Conservation (phyloP, 2,888 invertebrate species). For the Machimus atricapillus region DNA sequence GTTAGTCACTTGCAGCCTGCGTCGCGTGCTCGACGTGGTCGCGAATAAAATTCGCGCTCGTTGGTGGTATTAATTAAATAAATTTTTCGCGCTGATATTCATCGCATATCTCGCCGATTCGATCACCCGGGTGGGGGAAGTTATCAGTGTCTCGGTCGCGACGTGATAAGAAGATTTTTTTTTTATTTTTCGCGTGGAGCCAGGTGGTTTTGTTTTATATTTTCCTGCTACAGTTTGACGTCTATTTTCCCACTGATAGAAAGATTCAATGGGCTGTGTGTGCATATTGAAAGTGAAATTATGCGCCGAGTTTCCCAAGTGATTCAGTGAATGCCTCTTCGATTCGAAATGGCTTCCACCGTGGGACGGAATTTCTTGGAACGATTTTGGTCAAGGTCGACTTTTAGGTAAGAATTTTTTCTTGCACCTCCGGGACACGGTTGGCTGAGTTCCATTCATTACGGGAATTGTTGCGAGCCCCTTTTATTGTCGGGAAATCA, state of each 20-base stretch:
- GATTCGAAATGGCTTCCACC: slow-evolving; percentile 16
- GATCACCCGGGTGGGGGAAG: background rate
- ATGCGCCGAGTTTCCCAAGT: background rate
- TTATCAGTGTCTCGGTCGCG: background rate
- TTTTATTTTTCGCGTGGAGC: background rate
- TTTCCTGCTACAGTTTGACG: background rate
- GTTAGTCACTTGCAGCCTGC: slow-evolving; percentile 27
- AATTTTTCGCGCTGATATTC: background rate
- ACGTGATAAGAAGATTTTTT: background rate
- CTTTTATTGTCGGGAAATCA: background rate
- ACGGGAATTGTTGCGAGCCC: background rate
- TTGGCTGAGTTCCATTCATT: background rate
- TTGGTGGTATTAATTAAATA: background rate
- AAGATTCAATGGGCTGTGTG: background rate
- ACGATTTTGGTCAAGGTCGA: slow-evolving; percentile 37
- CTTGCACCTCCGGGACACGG: background rate
- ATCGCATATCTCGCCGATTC: background rate
- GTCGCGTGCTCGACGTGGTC: background rate
- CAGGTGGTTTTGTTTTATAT: background rate
- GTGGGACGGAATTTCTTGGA: slow-evolving; percentile 38
- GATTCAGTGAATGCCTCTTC: background rate
- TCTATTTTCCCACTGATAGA: background rate
- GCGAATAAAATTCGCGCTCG: background rate
- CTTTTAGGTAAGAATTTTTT: slow-evolving; percentile 8
- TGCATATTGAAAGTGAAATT: background rate